Conservation (phyloP, 2,888 invertebrate genomes). For the Exephanes ischioxanthus region DNA sequence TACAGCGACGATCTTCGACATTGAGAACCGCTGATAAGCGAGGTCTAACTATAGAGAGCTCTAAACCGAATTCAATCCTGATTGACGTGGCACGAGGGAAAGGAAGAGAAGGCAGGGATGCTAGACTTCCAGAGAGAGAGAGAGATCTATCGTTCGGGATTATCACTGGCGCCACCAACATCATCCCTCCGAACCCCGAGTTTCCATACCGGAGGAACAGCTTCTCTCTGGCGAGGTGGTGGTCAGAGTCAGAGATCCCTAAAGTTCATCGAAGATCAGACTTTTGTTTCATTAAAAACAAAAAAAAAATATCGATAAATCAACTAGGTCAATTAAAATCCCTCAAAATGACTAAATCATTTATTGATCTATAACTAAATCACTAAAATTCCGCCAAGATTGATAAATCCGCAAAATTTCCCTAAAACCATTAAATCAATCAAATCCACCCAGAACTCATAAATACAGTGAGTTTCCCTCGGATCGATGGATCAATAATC, state of each 20-base stretch:
- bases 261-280: slow-evolving; percentile 1
- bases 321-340: background rate
- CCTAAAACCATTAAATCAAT: background rate
- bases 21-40: slow-evolving; percentile 80
- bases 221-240: slow-evolving; percentile 51
- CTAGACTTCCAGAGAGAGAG: slow-evolving; percentile 81
- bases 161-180: slow-evolving; percentile 84
- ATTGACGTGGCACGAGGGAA: slow-evolving; percentile 79
- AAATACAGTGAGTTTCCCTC: background rate
- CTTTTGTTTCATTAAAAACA: background rate
- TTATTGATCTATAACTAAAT: background rate
- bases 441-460: background rate
- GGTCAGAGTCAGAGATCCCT: slow-evolving; percentile 9
- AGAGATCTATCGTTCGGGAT: slow-evolving; percentile 82
- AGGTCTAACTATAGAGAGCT: slow-evolving; percentile 80
- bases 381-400: background rate
- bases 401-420: background rate
- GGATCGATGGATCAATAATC: background rate
- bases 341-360: background rate
- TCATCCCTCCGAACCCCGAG: slow-evolving; percentile 70
- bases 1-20: slow-evolving; percentile 45
- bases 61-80: slow-evolving; percentile 84
- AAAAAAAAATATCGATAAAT: background rate
- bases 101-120: slow-evolving; percentile 73
- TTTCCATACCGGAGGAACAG: slow-evolving; percentile 72